Conservation (phyloP, 2,888 invertebrate species). For the Eristalinus aeneus region DNA sequence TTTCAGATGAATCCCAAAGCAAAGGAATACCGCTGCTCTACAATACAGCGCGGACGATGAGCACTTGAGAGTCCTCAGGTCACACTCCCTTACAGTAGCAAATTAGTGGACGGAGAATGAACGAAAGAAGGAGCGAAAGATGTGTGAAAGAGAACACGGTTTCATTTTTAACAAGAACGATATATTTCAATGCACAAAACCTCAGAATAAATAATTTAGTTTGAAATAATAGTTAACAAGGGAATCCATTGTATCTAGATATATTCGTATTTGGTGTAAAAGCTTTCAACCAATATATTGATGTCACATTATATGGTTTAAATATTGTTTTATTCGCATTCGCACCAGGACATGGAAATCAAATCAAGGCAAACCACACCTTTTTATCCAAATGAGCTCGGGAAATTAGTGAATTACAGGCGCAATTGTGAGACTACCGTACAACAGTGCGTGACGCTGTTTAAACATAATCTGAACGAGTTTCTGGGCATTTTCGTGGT, state of each 20-base stretch:
- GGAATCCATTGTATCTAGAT: slow-evolving; percentile 11
- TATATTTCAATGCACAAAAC: background rate
- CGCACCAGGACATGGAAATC: too few species aligned
- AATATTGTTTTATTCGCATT: background rate
- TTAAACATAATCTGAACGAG: too few species aligned
- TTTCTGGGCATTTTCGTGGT: too few species aligned
- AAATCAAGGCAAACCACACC: too few species aligned
- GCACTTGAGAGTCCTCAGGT: slow-evolving; percentile 13
- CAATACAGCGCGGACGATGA: slow-evolving; percentile 54
- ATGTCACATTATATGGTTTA: slow-evolving; percentile 11
- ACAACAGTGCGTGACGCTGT: too few species aligned
- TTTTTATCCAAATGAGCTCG: too few species aligned
- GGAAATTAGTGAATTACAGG: too few species aligned
- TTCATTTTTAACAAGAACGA: slow-evolving; percentile 20
- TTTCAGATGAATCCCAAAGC: slow-evolving; percentile 58
- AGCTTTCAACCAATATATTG: slow-evolving; percentile 52
- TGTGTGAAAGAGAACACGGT: background rate
- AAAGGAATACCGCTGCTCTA: slow-evolving; percentile 63
- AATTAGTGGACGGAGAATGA: too few species aligned
- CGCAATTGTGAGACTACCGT: too few species aligned
- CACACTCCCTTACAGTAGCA: background rate
- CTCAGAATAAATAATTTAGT: background rate
- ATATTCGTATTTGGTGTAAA: slow-evolving; percentile 36
- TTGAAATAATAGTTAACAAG: slow-evolving; percentile 29
- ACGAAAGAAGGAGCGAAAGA: too few species aligned